Percentiles rank a stretch among this genome's conserved stretches.
Conservation (phyloP, 2,888 invertebrate genomes). For the Drosophila formosana region DNA sequence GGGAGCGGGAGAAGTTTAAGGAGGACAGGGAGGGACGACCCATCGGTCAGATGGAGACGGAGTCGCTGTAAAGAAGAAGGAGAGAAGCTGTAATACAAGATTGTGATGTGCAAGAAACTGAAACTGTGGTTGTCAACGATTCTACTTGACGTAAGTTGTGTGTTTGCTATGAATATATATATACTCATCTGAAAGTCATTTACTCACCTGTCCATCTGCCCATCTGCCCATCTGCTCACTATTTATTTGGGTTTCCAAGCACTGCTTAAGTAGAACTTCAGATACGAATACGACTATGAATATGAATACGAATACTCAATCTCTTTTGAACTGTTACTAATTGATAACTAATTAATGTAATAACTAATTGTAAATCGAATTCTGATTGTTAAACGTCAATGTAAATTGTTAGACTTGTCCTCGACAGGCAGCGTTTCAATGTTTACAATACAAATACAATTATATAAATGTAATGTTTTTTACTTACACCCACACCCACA, state of each 20-base stretch:
- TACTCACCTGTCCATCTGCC: not conserved
- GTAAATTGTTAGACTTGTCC: constrained; percentile 37
- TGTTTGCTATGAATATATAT: constrained; percentile 18
- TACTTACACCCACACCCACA: not conserved
- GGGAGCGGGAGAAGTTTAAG: not conserved
- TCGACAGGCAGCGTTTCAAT: constrained; percentile 37
- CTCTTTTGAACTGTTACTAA: constrained; percentile 4
- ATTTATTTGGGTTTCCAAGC: not conserved
- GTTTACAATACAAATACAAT: constrained; percentile 21
- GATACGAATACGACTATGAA: not conserved
- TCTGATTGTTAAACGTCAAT: constrained; percentile 47
- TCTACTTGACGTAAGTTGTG: constrained; percentile 52
- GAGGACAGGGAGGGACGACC: not conserved
- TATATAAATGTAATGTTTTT: constrained; percentile 2
- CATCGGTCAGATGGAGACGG: constrained; percentile 54
- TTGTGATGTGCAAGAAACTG: constrained; percentile 68
- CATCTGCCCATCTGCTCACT: not conserved
- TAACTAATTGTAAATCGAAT: constrained; percentile 16
- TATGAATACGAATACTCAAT: constrained; percentile 2
- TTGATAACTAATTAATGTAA: not conserved
- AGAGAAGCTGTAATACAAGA: constrained; percentile 9
- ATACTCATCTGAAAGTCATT: not conserved
- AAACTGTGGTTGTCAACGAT: constrained; percentile 77
- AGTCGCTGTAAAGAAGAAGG: constrained; percentile 57
- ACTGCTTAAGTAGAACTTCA: not conserved